These are phyloP conservation scores for Hydrozoanthus tunicans DNA, from an alignment of 64 coral and sea anemone species.

Conservation along the genomic window DNA sequence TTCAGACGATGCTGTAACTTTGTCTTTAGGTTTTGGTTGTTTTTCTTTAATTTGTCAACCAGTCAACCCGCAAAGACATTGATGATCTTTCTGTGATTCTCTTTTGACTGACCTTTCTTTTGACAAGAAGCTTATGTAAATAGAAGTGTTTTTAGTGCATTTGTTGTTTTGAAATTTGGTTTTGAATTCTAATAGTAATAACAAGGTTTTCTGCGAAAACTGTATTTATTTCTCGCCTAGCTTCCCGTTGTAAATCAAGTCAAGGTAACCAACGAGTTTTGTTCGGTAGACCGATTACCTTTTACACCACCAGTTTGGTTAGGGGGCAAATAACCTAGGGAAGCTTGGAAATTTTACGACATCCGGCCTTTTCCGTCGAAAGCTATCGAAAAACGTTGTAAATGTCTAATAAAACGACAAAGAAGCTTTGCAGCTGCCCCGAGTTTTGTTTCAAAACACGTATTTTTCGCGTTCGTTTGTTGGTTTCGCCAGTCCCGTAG, in stretches of 20 bases:
- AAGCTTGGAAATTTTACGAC: not conserved
- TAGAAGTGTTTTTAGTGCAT: not conserved
- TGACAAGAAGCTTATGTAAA: not conserved
- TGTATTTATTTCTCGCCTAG: not conserved
- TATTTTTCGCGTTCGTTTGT: not conserved
- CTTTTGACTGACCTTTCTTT: conserved; percentile 20
- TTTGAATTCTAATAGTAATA: not conserved
- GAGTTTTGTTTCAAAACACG: conserved; percentile 16
- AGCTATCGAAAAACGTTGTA: not conserved
- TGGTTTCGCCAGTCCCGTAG: not conserved
- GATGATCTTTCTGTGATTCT: conserved; percentile 20
- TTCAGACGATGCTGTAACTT: not conserved
- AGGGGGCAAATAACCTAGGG: not conserved
- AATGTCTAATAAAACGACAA: not conserved
- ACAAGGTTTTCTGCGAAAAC: not conserved
- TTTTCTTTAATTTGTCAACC: conserved; percentile 13
- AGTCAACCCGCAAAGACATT: conserved; percentile 6
- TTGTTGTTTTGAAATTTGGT: not conserved
- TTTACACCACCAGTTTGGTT: not conserved
- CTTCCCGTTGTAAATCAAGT: not conserved
- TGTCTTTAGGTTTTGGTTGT: not conserved
- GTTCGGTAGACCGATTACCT: not conserved
- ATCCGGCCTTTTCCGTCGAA: not conserved
- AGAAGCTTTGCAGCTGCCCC: conserved; percentile 13
- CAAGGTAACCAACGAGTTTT: not conserved